These are phyloP conservation scores for Triplophysa dalaica DNA, from an alignment of 2,113 vertebrate genomes.

Conservation along the genomic window DNA sequence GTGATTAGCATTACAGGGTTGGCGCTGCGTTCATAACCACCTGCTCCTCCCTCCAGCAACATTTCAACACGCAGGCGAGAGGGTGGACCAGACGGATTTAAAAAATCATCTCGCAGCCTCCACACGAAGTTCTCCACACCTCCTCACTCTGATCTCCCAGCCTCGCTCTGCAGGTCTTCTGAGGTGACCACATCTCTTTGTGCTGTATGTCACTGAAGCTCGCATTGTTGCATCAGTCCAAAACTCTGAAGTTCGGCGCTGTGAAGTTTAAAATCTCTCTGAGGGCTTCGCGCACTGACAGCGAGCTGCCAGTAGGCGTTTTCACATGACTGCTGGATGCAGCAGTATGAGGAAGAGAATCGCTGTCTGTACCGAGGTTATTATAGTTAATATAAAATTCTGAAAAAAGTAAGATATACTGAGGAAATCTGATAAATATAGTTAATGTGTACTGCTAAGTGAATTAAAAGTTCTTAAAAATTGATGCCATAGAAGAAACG, in stretches of 20 bases:
- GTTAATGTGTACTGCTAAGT: too few relatives aligned
- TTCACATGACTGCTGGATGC: neutral
- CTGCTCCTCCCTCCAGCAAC: conserved; percentile 13
- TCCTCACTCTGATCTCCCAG: neutral
- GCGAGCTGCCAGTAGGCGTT: neutral
- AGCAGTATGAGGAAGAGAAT: neutral
- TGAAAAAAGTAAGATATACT: too few relatives aligned
- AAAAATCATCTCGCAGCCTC: neutral
- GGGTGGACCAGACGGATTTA: conserved; percentile 21
- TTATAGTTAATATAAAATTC: neutral
- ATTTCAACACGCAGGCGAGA: neutral
- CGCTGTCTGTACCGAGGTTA: neutral
- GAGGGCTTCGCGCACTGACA: neutral
- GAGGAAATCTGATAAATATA: too few relatives aligned
- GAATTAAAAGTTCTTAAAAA: too few relatives aligned
- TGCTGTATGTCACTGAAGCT: conserved; percentile 25
- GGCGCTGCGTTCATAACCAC: conserved; percentile 18
- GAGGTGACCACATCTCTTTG: conserved; percentile 29
- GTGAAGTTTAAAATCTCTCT: conserved; percentile 8
- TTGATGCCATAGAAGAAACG: too few relatives aligned
- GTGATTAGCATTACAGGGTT: conserved; percentile 26
- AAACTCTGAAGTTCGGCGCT: neutral
- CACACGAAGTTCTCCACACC: neutral
- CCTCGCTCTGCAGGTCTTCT: conserved; percentile 17
- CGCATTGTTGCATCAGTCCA: conserved; percentile 26